Evolutionary conservation across 2,888 invertebrate species (phyloP).

Genomic region (Diaphora mendica): DNA sequence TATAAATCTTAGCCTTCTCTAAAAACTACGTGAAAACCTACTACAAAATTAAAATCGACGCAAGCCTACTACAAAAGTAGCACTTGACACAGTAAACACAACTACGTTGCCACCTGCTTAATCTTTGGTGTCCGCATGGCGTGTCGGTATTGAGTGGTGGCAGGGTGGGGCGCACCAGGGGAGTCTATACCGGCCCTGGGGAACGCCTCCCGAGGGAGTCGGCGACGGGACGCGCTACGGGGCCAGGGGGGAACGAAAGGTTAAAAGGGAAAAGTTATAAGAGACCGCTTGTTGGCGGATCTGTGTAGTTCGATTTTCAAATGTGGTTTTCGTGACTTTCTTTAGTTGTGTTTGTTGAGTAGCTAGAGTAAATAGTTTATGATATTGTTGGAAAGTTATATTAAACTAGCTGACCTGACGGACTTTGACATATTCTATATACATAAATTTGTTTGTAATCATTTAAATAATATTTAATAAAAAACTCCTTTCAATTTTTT

Average conservation of each 20-base stretch:
- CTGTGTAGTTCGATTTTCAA: conserved; percentile 80
- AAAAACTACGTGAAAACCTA: background rate
- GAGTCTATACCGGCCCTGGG: conserved; percentile 82
- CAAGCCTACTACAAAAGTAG: conserved; percentile 21
- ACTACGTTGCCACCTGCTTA: conserved; percentile 56
- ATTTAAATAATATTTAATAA: background rate
- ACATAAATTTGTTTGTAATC: background rate
- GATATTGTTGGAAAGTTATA: background rate
- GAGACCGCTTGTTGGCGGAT: conserved; percentile 84
- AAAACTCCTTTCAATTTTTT: background rate
- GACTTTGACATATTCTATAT: background rate
- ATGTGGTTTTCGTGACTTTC: conserved; percentile 67
- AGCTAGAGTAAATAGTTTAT: conserved; percentile 13
- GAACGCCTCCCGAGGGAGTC: conserved; percentile 85
- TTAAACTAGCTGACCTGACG: background rate
- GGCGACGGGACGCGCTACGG: conserved; percentile 56
- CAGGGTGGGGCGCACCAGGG: conserved; percentile 73
- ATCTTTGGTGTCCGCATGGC: conserved; percentile 82
- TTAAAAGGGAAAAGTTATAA: conserved; percentile 87
- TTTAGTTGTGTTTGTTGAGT: conserved; percentile 17
- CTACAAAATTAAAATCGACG: conserved; percentile 5
- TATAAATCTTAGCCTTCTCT: background rate
- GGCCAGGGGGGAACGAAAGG: conserved; percentile 75
- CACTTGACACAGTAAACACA: conserved; percentile 35
- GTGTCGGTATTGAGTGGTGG: conserved; percentile 86